Evolutionary conservation across 2,797 vertebrate genomes (phyloP), one percentile per base, ranked within the genome.

Genomic region (Capromys pilorides): DNA sequence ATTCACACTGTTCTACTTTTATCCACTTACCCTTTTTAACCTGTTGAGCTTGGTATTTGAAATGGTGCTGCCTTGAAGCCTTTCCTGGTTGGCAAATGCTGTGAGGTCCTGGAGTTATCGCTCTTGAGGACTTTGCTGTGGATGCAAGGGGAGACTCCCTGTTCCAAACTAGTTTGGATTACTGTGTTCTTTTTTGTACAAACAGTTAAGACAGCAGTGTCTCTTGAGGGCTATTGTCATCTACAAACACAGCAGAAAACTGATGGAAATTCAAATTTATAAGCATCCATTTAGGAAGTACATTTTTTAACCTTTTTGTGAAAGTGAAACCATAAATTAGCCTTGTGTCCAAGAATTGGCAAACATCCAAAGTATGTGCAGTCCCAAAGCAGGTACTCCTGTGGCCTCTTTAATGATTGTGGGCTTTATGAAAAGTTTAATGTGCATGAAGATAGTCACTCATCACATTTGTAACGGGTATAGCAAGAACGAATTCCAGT

Each of bases 91-190:
- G 10, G 26, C 6, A 57, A 14, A 85, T 59, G 21, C 73, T 83
- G 0, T 41, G 84, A 93, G 94, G 81, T 62, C 31, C 84, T 80
- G 5, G 59, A 36, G 12, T 36, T 28, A 1, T 67, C 14, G 9
- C 28, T 90, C 77, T 51, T 71, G 73, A 62, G 45, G 62, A 31
- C 36, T 57, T 39, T 26, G 0, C 31, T 64, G 75, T 82, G 51
- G 57, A 59, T 2, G 3, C 73, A 45, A 75, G 39, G 45, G 33
- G 61, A 33, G 24, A 57, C 78, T 94, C 93, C 59, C 89, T 97
- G 87, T 73, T 84, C 91, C 93, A 81, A 69, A 18, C 66, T 59
- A 77, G 92, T 82, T 85, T 88, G 95, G 91, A 90, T 96, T 69
- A 97, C 96, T 95, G 59, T 93, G 26, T 92, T 96, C 96, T 96